Conservation (phyloP, 53 echinoderm and acorn worm genomes). For the Patiria pectinifera region DNA sequence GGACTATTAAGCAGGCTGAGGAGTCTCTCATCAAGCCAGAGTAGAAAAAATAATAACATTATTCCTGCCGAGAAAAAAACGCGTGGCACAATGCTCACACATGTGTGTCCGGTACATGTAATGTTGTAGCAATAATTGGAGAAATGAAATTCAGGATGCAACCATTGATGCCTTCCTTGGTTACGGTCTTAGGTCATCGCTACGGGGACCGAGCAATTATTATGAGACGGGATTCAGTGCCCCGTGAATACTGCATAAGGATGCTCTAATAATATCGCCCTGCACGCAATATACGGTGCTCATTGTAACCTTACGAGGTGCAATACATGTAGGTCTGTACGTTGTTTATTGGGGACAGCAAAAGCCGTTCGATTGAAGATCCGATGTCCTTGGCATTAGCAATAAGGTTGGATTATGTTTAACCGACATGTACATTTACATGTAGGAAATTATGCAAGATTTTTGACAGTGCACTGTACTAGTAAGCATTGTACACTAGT, state of each 20-base stretch:
- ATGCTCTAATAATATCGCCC: background rate
- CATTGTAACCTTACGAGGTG: background rate
- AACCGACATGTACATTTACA: background rate
- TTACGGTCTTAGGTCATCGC: slow-evolving; percentile 7
- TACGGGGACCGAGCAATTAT: background rate
- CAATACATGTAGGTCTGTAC: background rate
- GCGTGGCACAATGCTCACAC: background rate
- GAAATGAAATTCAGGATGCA: slow-evolving; percentile 26
- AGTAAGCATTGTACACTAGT: too few relatives aligned
- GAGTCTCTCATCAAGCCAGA: background rate
- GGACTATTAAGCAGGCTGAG: background rate
- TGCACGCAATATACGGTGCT: background rate
- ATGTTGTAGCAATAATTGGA: background rate
- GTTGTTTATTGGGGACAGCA: background rate
- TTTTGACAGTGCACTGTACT: too few relatives aligned
- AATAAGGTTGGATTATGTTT: background rate
- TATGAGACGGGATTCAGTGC: background rate
- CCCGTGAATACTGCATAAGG: background rate
- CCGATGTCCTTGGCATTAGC: background rate
- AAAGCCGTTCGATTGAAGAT: background rate
- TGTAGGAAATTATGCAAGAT: background rate
- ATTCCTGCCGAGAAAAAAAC: background rate
- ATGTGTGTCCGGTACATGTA: background rate
- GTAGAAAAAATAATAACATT: background rate
- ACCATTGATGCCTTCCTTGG: slow-evolving; percentile 55